These are phyloP conservation scores for Paradisaea rubra DNA, from an alignment of 2,113 vertebrate genomes.

Conservation along the genomic window DNA sequence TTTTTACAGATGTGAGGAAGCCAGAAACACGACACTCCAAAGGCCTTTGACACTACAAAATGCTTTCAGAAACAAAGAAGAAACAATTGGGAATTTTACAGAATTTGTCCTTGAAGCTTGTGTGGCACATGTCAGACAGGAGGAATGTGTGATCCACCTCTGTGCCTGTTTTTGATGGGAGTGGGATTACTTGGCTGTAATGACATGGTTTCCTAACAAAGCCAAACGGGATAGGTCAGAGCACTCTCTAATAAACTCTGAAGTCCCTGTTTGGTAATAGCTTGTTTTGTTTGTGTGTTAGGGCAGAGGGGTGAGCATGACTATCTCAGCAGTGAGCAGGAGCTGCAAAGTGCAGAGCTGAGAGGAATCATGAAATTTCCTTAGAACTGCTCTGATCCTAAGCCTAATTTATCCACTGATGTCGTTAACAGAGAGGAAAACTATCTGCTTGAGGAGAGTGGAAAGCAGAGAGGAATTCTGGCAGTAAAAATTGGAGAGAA, in stretches of 20 bases:
- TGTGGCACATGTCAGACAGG: not conserved
- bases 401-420: not conserved
- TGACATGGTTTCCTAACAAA: not conserved
- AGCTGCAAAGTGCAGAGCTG: not conserved
- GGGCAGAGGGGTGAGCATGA: not conserved
- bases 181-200: not conserved
- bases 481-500: not conserved
- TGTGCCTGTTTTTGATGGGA: not conserved
- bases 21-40: not conserved
- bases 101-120: not conserved
- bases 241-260: not conserved
- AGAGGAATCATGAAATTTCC: not conserved
- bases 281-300: not conserved
- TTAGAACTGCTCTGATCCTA: not conserved
- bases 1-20: not conserved
- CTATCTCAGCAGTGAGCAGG: not conserved
- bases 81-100: not conserved
- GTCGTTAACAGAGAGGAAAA: not conserved
- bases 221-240: not conserved
- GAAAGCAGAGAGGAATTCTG: not conserved
- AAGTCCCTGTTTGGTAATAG: not conserved
- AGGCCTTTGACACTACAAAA: not conserved
- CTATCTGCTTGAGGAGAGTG: rapidly evolving
- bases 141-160: not conserved
- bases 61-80: not conserved